Base-by-base conservation (phyloP, 2,797 vertebrate genomes). In the Prunella strophiata region DNA sequence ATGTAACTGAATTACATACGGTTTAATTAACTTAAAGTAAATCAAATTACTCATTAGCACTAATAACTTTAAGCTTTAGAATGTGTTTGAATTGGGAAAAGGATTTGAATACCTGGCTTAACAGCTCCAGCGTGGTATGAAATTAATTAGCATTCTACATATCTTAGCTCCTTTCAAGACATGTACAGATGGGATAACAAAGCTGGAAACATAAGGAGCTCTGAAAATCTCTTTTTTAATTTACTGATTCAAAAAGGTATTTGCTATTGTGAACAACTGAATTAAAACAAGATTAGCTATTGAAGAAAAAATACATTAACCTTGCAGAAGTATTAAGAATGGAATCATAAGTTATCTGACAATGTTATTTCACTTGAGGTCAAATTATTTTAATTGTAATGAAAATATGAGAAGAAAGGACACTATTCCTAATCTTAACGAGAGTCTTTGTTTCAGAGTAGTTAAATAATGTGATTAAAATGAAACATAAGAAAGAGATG, bases 11-110 rank as follows among this genome's bases (percentile, higher is more conserved):
- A 97, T 97, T 97, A 96, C 97, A 96, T 93, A 96, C 50, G 95
- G 62, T 97, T 97, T 97, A 98, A 98, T 97, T 97, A 97, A 96
- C 95, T 97, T 97, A 96, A 94, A 95, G 79, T 96, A 97, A 97
- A 98, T 97, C 95, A 97, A 96, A 96, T 96, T 96, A 96, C 92
- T 97, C 88, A 94, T 97, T 96, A 97, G 65, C 61, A 95, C 71
- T 96, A 97, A 97, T 96, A 97, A 97, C 76, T 94, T 97, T 91
- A 98, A 97, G 94, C 82, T 97, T 96, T 93, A 95, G 75, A 96
- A 96, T 94, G 62, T 63, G 89, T 97, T 96, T 97, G 86, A 97
- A 91, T 96, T 94, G 74, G 65, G 71, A 77, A 97, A 97, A 97
- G 43, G 91, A 95, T 97, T 96, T 97, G 87, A 97, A 97, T 98